These are phyloP conservation scores for Holothuria glaberrima DNA, from an alignment of 35 echinoderm and acorn worm species.

Conservation along the genomic window DNA sequence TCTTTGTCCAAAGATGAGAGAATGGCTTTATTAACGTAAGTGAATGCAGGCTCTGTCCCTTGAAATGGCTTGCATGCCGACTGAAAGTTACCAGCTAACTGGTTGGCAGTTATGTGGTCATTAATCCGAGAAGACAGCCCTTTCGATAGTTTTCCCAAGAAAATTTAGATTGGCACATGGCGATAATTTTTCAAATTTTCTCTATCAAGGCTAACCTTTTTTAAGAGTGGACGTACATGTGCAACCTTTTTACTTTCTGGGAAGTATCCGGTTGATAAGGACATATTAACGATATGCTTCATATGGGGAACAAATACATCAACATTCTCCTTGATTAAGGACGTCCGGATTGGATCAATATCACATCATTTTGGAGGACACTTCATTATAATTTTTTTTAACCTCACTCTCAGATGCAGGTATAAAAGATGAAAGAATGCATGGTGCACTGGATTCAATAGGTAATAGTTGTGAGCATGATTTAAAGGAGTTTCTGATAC, in stretches of 20 bases:
- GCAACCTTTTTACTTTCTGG: conserved; percentile 46
- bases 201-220: too few species aligned
- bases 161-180: conserved; percentile 57
- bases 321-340: too few species aligned
- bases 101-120: too few species aligned
- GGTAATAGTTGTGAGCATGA: neutral
- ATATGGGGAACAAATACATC: conserved; percentile 52
- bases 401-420: too few species aligned
- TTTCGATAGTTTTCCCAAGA: conserved; percentile 52
- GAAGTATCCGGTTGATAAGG: conserved; percentile 49
- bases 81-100: too few species aligned
- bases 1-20: conserved; percentile 21
- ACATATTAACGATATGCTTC: conserved; percentile 63
- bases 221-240: too few species aligned
- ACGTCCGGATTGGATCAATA: conserved; percentile 11
- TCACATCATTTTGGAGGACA: conserved; percentile 28
- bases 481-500: conserved; percentile 8
- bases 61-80: neutral
- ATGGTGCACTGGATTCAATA: too few species aligned
- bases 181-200: too few species aligned
- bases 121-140: neutral
- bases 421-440: too few species aligned
- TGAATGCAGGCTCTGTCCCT: conserved; percentile 5
- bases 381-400: neutral
- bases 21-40: too few species aligned